Conservation (phyloP, 2,888 invertebrate species). For the Drosophila colorata region DNA sequence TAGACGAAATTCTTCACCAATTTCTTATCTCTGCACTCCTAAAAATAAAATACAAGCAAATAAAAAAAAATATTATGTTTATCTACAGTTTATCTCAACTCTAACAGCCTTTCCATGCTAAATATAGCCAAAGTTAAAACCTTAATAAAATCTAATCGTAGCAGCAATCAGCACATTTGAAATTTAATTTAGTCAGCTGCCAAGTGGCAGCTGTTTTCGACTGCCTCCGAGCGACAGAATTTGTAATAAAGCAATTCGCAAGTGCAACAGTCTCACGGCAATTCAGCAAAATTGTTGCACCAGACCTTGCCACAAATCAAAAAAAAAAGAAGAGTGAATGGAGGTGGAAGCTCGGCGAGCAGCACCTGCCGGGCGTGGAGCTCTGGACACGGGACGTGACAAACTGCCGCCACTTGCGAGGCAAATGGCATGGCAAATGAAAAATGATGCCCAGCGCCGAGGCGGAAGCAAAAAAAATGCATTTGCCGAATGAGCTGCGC, state of each 20-base stretch:
- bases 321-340: slow-evolving; percentile 24
- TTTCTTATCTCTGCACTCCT: not conserved
- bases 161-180: slow-evolving; percentile 26
- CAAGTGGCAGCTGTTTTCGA: slow-evolving; percentile 38
- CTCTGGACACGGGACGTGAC: slow-evolving; percentile 42
- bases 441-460: slow-evolving; percentile 67
- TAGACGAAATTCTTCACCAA: not conserved
- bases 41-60: not conserved
- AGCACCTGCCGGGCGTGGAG: slow-evolving; percentile 44
- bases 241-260: slow-evolving; percentile 56
- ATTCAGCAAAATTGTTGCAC: slow-evolving; percentile 37
- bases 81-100: not conserved
- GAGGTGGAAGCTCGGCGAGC: slow-evolving; percentile 21
- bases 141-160: slow-evolving; percentile 23
- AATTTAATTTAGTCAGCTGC: slow-evolving; percentile 47
- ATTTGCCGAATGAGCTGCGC: slow-evolving; percentile 66
- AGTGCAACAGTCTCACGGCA: slow-evolving; percentile 51
- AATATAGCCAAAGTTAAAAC: not conserved
- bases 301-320: slow-evolving; percentile 55
- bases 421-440: slow-evolving; percentile 61
- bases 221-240: slow-evolving; percentile 42
- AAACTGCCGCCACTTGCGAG: slow-evolving; percentile 59
- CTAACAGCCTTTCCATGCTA: not conserved
- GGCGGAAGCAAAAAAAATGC: slow-evolving; percentile 33
- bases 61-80: not conserved